phyloP scores from a whole-genome alignment of 2,113 vertebrate species.

The Hippocampus abdominalis region DNA sequence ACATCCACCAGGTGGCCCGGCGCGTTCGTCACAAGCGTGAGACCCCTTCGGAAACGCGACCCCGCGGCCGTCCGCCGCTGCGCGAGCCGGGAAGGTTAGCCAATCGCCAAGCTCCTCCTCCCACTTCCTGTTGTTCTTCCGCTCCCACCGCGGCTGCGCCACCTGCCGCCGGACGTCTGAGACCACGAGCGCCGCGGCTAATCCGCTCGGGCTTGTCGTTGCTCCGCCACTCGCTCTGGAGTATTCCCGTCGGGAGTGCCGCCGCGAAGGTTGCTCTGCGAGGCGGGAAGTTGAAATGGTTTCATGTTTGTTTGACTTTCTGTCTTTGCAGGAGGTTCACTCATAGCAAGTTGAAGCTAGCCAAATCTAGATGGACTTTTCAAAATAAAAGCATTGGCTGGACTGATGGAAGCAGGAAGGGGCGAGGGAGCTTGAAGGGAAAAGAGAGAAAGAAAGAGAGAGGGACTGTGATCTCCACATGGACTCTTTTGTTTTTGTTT shows the following conservation, averaged over 20 bases:
- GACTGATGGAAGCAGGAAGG: constrained; percentile 36
- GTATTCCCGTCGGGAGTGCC: constrained; percentile 22
- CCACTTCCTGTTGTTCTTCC: constrained; percentile 69
- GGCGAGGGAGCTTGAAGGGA: constrained; percentile 3
- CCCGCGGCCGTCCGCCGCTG: constrained; percentile 82
- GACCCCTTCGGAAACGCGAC: constrained; percentile 89
- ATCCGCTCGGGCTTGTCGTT: constrained; percentile 33
- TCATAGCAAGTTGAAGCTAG: constrained; percentile 22
- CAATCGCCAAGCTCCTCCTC: constrained; percentile 76
- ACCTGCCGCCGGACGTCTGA: constrained; percentile 50
- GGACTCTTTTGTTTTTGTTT: constrained; percentile 31
- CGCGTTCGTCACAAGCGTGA: constrained; percentile 88
- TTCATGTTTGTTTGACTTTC: constrained; percentile 7
- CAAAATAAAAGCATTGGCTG: constrained; percentile 55
- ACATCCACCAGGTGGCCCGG: constrained; percentile 95
- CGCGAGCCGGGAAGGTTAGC: constrained; percentile 99
- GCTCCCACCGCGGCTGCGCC: constrained; percentile 36
- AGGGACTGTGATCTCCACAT: constrained; percentile 18
- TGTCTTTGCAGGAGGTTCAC: constrained; percentile 52
- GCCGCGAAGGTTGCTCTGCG: constrained; percentile 15
- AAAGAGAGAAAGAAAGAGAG: constrained; percentile 6
- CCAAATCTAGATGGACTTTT: constrained; percentile 45
- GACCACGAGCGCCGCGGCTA: constrained; percentile 25
- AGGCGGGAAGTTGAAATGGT: constrained; percentile 38
- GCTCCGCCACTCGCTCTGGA: constrained; percentile 30